A percentile compares a stretch with the other conserved stretches of the same genome.
phyloP scores from a whole-genome alignment of 2,888 invertebrate species.

The Brenthis daphne region DNA sequence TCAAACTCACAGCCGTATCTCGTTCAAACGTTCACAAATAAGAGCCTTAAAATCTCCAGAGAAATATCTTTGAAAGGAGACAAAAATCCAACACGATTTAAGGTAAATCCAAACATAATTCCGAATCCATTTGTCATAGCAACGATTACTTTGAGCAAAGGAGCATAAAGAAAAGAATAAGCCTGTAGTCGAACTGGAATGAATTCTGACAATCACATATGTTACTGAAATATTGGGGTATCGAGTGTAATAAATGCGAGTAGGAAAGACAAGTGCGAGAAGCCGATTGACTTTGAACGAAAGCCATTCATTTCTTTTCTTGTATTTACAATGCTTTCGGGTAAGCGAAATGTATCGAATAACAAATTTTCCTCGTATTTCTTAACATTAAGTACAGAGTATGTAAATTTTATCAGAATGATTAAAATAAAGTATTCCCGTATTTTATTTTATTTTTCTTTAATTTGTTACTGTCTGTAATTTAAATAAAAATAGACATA shows the following conservation, averaged over 20 bases:
- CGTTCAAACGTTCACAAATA: constrained; percentile 25
- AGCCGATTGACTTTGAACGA: constrained; percentile 17
- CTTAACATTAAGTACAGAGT: not conserved
- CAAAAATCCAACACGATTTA: constrained; percentile 18
- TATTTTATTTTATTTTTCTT: too few relatives aligned
- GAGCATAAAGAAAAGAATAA: constrained; percentile 25
- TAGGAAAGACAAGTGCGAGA: constrained; percentile 26
- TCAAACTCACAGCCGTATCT: constrained; percentile 24
- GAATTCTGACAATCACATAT: constrained; percentile 34
- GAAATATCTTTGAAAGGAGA: constrained; percentile 31
- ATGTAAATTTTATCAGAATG: not conserved
- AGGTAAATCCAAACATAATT: constrained; percentile 30
- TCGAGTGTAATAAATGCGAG: constrained; percentile 30
- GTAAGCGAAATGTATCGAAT: constrained; percentile 9
- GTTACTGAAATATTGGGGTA: constrained; percentile 33
- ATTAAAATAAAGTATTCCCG: too few relatives aligned
- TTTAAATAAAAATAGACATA: too few relatives aligned
- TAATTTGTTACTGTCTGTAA: too few relatives aligned
- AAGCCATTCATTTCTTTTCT: constrained; percentile 16
- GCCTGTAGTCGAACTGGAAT: constrained; percentile 23
- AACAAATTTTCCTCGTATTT: not conserved
- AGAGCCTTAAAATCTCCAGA: constrained; percentile 27
- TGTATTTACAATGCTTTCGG: constrained; percentile 4
- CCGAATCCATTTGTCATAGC: constrained; percentile 31
- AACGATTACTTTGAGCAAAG: constrained; percentile 28